These are phyloP conservation scores for Phyllostomus discolor DNA, from an alignment of 2,113 vertebrate genomes.

Conservation along the genomic window DNA sequence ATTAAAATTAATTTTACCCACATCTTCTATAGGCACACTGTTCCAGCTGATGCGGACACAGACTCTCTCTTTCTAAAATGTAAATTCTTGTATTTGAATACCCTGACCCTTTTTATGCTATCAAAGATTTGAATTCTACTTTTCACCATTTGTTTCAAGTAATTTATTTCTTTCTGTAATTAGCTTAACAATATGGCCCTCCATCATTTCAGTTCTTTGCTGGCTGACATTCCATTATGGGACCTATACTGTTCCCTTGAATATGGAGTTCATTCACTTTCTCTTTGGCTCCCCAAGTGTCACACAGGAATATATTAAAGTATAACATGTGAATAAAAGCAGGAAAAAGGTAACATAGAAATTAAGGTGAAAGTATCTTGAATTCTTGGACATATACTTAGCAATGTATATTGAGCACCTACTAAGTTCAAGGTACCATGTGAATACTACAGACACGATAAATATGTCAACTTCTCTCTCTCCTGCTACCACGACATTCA, in stretches of 20 bases:
- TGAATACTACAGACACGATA: neutral
- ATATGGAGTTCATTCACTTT: neutral
- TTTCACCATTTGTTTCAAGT: neutral
- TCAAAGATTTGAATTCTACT: neutral
- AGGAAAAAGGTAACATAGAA: neutral
- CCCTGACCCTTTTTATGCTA: neutral
- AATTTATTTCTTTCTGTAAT: neutral
- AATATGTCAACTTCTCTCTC: neutral
- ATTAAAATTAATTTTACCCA: neutral
- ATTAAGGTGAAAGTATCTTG: neutral
- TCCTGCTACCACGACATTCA: neutral
- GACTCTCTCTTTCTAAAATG: neutral
- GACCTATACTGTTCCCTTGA: neutral
- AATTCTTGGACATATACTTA: neutral
- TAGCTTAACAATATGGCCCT: neutral
- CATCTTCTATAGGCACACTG: neutral
- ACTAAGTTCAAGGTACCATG: neutral
- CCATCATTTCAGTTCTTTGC: neutral
- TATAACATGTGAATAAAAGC: neutral
- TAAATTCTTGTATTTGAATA: neutral
- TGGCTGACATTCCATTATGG: neutral
- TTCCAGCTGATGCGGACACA: neutral
- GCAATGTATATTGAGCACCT: neutral
- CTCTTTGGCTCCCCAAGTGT: neutral
- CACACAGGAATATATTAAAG: neutral